Conservation (phyloP, 2,113 vertebrate genomes). For the Theropithecus gelada region DNA sequence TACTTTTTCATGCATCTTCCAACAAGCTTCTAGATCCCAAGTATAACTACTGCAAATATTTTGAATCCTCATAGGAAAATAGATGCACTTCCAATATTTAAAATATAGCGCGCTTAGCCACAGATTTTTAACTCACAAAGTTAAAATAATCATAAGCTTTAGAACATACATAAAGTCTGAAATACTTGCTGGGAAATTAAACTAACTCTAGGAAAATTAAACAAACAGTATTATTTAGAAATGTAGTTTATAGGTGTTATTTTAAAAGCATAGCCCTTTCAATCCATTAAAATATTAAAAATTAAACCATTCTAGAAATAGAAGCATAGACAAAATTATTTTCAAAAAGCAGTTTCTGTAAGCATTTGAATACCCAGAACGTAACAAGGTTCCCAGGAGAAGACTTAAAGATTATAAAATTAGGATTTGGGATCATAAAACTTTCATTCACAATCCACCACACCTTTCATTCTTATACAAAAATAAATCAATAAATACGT, state of each 20-base stretch:
- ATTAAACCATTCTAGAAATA: slow-evolving; percentile 12
- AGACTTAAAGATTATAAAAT: background rate
- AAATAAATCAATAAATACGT: background rate
- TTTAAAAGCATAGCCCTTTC: background rate
- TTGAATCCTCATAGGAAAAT: slow-evolving; percentile 46
- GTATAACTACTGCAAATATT: slow-evolving; percentile 49
- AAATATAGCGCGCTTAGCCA: background rate
- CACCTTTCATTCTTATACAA: background rate
- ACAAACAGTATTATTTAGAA: background rate
- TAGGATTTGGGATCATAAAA: background rate
- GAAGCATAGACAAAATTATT: background rate
- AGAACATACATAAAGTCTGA: background rate
- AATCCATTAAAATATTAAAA: background rate
- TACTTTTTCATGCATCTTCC: background rate
- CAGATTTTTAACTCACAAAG: slow-evolving; percentile 37
- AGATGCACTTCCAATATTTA: background rate
- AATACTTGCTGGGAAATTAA: slow-evolving; percentile 14
- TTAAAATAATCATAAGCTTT: slow-evolving; percentile 40
- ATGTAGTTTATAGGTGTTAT: background rate
- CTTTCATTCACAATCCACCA: background rate
- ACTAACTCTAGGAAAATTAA: slow-evolving; percentile 17
- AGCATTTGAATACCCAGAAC: background rate
- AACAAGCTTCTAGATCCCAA: slow-evolving; percentile 41
- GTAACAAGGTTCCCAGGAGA: background rate
- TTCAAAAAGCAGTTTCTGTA: background rate